These are phyloP conservation scores for Protomyctophum bolini DNA, from an alignment of 2,113 vertebrate species.

Conservation along the genomic window DNA sequence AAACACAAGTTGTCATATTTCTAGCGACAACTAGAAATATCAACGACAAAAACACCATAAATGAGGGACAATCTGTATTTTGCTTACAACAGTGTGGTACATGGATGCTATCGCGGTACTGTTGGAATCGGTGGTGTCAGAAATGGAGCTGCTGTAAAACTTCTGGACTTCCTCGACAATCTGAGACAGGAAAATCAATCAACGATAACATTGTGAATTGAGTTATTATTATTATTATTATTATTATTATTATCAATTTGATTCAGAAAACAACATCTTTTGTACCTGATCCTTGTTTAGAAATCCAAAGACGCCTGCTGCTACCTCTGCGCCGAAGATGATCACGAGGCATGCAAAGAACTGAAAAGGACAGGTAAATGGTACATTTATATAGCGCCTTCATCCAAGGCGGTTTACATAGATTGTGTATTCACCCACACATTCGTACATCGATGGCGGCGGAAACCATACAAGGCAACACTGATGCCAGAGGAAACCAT, in stretches of 20 bases:
- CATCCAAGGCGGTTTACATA: no score
- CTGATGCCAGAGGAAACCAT: no score
- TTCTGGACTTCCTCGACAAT: conserved; percentile 86
- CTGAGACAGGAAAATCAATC: conserved; percentile 67
- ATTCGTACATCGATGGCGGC: no score
- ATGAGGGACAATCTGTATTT: background rate
- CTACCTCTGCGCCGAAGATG: conserved; percentile 94
- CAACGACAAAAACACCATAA: background rate
- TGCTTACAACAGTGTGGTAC: conserved; percentile 73
- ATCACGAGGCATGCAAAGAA: conserved; percentile 95
- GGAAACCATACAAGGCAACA: no score
- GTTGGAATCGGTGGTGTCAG: conserved; percentile 60
- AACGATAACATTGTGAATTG: background rate
- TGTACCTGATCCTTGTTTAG: conserved; percentile 88
- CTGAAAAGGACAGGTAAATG: conserved; percentile 68
- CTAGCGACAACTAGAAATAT: background rate
- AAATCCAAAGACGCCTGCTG: conserved; percentile 95
- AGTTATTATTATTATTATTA: background rate
- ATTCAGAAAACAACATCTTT: conserved; percentile 2
- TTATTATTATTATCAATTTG: background rate
- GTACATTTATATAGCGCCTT: no score
- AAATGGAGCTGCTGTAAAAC: conserved; percentile 83
- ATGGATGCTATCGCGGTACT: conserved; percentile 42
- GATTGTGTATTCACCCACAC: no score
- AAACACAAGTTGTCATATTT: background rate